Percentiles rank a stretch among this genome's conserved stretches.
These are phyloP conservation scores for Drosophila formosana DNA, from an alignment of 2,888 invertebrate genomes.

Conservation along the genomic window DNA sequence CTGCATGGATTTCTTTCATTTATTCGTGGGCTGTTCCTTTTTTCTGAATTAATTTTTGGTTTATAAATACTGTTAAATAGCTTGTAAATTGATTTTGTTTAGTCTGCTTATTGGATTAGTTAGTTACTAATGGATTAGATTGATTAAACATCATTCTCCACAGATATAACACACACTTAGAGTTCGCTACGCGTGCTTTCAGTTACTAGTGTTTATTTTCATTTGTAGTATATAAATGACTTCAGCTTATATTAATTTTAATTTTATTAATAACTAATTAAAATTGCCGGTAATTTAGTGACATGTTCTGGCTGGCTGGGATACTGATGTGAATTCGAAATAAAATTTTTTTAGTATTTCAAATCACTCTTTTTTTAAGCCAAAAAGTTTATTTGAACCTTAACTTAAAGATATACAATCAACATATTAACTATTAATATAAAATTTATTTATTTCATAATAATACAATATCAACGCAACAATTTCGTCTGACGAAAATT, in stretches of 20 bases:
- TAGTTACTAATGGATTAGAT: slow-evolving; percentile 14
- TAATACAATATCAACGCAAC: slow-evolving; percentile 33
- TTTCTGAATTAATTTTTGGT: neutral
- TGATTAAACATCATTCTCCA: slow-evolving; percentile 13
- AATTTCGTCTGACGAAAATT: slow-evolving; percentile 62
- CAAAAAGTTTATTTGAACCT: neutral
- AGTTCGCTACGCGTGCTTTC: slow-evolving; percentile 44
- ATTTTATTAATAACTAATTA: slow-evolving; percentile 36
- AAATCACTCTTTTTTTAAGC: neutral
- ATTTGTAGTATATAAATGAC: neutral
- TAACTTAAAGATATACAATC: slow-evolving; percentile 41
- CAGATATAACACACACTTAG: slow-evolving; percentile 51
- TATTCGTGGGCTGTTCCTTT: neutral
- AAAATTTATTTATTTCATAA: slow-evolving; percentile 52
- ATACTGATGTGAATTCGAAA: neutral
- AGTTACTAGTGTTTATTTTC: slow-evolving; percentile 1
- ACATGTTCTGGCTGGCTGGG: slow-evolving; percentile 8
- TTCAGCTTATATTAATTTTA: slow-evolving; percentile 5
- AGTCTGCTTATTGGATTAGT: neutral
- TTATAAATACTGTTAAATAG: slow-evolving; percentile 17
- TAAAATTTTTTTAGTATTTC: neutral
- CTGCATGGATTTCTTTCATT: neutral
- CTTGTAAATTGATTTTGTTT: slow-evolving; percentile 25
- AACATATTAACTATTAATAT: slow-evolving; percentile 54
- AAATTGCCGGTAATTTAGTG: slow-evolving; percentile 40